phyloP scores from a whole-genome alignment of 2,888 invertebrate genomes.

The Torymus auratus region DNA sequence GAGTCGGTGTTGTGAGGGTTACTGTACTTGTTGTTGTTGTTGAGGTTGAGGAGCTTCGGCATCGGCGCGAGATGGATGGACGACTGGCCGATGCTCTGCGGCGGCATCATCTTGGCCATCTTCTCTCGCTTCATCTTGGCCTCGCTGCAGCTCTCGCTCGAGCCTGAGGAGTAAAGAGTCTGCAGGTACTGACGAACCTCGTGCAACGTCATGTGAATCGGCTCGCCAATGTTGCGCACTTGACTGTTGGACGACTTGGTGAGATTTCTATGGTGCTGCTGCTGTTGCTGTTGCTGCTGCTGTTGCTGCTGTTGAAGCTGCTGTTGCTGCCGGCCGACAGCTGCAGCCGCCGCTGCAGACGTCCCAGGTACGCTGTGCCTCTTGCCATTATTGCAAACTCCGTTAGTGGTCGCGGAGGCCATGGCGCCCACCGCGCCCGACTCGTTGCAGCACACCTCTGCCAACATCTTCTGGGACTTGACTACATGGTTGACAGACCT shows the following conservation, averaged over 20 bases:
- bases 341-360: constrained; percentile 74
- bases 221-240: constrained; percentile 82
- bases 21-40: constrained; percentile 75
- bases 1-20: constrained; percentile 75
- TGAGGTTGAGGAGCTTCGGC: constrained; percentile 75
- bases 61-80: constrained; percentile 70
- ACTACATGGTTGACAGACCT: constrained; percentile 74
- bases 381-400: constrained; percentile 78
- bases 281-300: constrained; percentile 48
- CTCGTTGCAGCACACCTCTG: constrained; percentile 73
- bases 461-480: constrained; percentile 73
- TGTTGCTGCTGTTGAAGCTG: constrained; percentile 49
- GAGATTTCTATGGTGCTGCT: constrained; percentile 55
- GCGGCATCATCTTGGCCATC: constrained; percentile 59
- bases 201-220: constrained; percentile 89
- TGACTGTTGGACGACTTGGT: constrained; percentile 76
- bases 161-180: constrained; percentile 87
- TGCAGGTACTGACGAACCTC: constrained; percentile 91
- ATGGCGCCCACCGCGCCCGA: constrained; percentile 61
- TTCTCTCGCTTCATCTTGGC: constrained; percentile 76
- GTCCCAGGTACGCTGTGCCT: constrained; percentile 85
- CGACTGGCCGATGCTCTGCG: constrained; percentile 60
- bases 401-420: constrained; percentile 76
- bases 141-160: constrained; percentile 76
- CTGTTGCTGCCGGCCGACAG: constrained; percentile 42